Evolutionary conservation across 2,888 invertebrate species (phyloP), one percentile per base, ranked within the genome.

Genomic region (Arrhopalites spinosus): DNA sequence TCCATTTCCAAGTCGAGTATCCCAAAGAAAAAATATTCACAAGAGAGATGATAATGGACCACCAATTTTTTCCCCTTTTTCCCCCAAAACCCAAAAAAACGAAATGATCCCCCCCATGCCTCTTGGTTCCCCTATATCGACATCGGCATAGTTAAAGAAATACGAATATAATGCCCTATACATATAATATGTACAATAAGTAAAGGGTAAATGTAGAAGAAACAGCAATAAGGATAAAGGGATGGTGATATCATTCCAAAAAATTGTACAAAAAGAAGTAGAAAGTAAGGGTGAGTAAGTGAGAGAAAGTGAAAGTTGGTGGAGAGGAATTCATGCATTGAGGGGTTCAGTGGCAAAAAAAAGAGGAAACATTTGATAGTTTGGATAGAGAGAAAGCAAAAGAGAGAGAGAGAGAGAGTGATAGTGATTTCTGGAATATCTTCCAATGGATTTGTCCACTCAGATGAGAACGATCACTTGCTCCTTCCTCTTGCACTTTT

Each of bases 1-100:
- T 66, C 66, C 66, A 66, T 66, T 66, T 66, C 43, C 66, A 36
- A 66, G 29, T n/a, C n/a, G n/a, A n/a, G n/a, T n/a, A n/a, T n/a
- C n/a, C n/a, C n/a, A 30, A 29, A 29, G 25, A 29, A 29, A 66
- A 66, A 43, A 66, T 66, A 66, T 66, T 66, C 66, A 66, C 66
- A 23, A 43, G 43, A 36, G 66, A 66, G 50, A n/a, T 50, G 13
- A 43, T 23, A 66, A 66, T 66, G 66, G 66, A 66, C n/a, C 13
- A 1, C 13, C 27, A 23, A 25, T 20, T 59, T 20, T 23, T 59
- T 59, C 27, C 23, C 2, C n/a, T 1, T 23, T 13, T 20, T 1
- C 8, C 59, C 23, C 23, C 20, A 25, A 27, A 2, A 13, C n/a
- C n/a, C n/a, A n/a, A n/a, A n/a, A n/a, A n/a, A n/a, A n/a, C n/a